Base-by-base conservation (phyloP, 2,113 vertebrate genomes). In the Cinclus cinclus region DNA sequence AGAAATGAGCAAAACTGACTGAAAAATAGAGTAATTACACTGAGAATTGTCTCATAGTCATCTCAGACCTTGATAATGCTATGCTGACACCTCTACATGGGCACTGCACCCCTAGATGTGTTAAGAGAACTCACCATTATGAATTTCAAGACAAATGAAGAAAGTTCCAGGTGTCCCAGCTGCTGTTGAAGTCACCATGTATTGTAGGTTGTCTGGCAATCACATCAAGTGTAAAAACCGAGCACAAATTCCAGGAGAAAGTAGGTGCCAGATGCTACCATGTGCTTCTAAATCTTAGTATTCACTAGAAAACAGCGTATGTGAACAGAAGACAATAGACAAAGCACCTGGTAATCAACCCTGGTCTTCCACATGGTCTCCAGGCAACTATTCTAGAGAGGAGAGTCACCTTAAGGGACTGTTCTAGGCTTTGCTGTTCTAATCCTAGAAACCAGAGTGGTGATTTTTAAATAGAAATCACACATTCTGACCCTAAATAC, bases 21-120 rank as follows among this genome's bases (percentile, higher is more conserved):
- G 24, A 81, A 67, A 70, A 81, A 47, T 14, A 39, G 23, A 56
- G n/a, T 41, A 83, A 77, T 53, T 87, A 28, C 39, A 47, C 9
- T 33, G 16, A 68, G 19, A 42, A 84, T 55, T 53, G 24, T 78
- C 71, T 78, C 35, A 52, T 44, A 67, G 75, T 52, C 14, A 31
- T n/a, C 33, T 87, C 81, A 74, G 73, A 39, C 14, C 35, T 49
- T 80, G 42, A 47, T 11, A 74, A 37, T 23, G 4, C 4, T 65
- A 16, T 76, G 19, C 22, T 47, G 20, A 42, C 20, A 37, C 14
- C 6, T 60, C 42, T 79, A 3, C 4, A 19, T 76, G 27, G 23
- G 3, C 9, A 25, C 22, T 2, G 0, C 35, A 4, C 8, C 10
- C 7, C 12, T 65, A 15, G 10, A 15, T 42, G 25, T 21, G 9